Percentiles rank a stretch among this genome's conserved stretches.
These are phyloP conservation scores for Ochotona princeps DNA, from an alignment of 2,113 vertebrate species.

Conservation along the genomic window DNA sequence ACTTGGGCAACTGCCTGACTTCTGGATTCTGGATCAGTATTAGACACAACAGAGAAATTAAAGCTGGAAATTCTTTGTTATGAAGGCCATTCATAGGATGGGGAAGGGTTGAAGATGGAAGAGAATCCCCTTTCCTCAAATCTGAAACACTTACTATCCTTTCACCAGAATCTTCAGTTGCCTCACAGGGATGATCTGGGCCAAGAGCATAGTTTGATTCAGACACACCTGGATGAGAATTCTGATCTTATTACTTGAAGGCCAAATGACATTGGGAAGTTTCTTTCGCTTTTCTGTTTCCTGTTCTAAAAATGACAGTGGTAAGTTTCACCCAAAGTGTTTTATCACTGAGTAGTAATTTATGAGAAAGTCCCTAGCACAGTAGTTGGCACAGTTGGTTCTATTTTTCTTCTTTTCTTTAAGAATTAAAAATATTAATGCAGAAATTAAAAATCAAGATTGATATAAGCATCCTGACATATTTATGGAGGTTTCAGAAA, in stretches of 20 bases:
- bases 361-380: neutral
- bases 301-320: neutral
- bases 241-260: neutral
- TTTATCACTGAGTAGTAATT: neutral
- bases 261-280: neutral
- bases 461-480: neutral
- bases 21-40: neutral
- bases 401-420: slow-evolving; percentile 17
- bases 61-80: neutral
- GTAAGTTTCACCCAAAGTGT: neutral
- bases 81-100: neutral
- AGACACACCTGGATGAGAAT: neutral
- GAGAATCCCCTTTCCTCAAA: neutral
- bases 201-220: slow-evolving; percentile 5
- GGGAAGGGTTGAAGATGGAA: neutral
- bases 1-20: neutral
- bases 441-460: slow-evolving; percentile 37
- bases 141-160: neutral
- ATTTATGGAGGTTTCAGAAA: slow-evolving; percentile 3
- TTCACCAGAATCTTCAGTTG: neutral
- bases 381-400: slow-evolving; percentile 4
- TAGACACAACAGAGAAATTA: neutral
- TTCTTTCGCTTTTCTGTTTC: neutral
- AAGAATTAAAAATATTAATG: slow-evolving; percentile 36
- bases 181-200: neutral